Evolutionary conservation across 2,113 vertebrate species (phyloP), one percentile per base, ranked within the genome.

Genomic region (Chunga burmeisteri): DNA sequence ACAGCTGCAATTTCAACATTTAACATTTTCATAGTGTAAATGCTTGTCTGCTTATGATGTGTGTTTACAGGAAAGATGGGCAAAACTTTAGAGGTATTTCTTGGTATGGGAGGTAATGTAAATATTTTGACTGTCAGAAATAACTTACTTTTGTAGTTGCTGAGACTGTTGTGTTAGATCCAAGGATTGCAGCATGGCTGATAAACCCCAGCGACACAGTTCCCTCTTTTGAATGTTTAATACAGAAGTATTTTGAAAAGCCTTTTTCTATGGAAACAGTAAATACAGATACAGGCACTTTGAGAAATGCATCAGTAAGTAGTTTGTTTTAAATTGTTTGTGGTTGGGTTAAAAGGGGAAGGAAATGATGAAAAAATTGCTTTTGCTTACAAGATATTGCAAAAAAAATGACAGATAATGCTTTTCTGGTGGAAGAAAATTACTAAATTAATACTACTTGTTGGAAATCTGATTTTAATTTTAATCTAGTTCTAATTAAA

Each of bases 171-270:
- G 93, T 99, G 46, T 97, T 99, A 34, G 99, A 99, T 93, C 99
- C 99, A 42, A 98, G 99, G 96, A 98, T 99, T 90, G 98, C 99
- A 26, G 98, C 98, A 0, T 99, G 99, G 99, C 98, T 99, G 16
- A 96, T 99, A 94, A 98, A 99, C 88, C 99, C 99, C 40, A 95
- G 97, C 1, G 98, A 99, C 80, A 97, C 98, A 2, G 96, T 98
- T 42, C 98, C 98, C 52, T 98, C 98, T 70, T 99, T 98, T 97
- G 97, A 98, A 70, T 96, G 98, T 53, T 98, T 99, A 85, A 97
- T 99, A 36, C 89, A 84, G 70, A 99, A 98, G 95, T 97, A 99
- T 97, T 97, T 97, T 68, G 97, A 86, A 81, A 96, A 75, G 49
- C 36, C 97, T 18, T 25, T 58, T 62, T 47, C 58, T 36, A 38